Conservation (phyloP, 2,797 vertebrate genomes). For the Poeciliopsis infans region DNA sequence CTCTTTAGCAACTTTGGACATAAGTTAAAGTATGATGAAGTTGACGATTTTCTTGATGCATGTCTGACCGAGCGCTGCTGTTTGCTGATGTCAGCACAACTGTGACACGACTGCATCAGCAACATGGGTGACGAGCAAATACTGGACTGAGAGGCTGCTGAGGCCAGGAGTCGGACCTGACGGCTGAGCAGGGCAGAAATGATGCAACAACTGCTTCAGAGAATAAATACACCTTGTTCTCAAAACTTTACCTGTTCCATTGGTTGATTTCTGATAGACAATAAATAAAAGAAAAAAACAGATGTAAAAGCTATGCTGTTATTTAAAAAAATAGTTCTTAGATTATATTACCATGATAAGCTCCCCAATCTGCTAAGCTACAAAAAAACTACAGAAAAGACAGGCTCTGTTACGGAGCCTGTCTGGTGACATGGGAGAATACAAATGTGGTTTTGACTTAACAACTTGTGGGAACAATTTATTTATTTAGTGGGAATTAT, state of each 20-base stretch:
- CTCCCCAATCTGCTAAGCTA: neutral
- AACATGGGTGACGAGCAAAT: slow-evolving; percentile 24
- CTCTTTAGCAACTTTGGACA: slow-evolving; percentile 2
- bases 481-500: no score
- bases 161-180: slow-evolving; percentile 9
- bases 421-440: no score
- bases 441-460: no score
- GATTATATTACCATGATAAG: no score
- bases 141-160: slow-evolving; percentile 44
- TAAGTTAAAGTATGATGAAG: neutral
- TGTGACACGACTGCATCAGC: slow-evolving; percentile 57
- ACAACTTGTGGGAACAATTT: no score
- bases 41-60: slow-evolving; percentile 20
- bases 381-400: neutral
- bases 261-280: no score
- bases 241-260: neutral
- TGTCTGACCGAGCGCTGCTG: slow-evolving; percentile 13
- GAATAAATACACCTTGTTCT: neutral
- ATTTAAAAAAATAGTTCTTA: no score
- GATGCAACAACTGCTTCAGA: no score
- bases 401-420: no score
- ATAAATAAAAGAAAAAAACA: no score
- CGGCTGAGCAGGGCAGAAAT: no score
- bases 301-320: no score
- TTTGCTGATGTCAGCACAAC: slow-evolving; percentile 44